Evolutionary conservation across 2,113 vertebrate genomes (phyloP), one percentile per base, ranked within the genome.

Genomic region (Myrmecophaga tridactyla): DNA sequence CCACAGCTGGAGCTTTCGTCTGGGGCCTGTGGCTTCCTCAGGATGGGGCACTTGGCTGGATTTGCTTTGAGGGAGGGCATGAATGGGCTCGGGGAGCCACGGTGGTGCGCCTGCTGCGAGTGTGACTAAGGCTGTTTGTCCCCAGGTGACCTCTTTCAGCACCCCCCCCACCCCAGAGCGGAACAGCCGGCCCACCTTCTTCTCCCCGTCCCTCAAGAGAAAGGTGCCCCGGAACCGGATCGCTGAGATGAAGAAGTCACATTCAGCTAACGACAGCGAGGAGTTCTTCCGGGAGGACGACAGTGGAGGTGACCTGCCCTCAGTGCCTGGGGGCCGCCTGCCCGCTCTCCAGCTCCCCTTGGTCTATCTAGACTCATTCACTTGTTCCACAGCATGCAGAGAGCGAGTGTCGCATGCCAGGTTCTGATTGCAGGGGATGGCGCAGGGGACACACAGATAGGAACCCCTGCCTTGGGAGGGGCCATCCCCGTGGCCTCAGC

Each of bases 171-270:
- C 99, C 2, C 99, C 99, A 0, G 99, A 99, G 96, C 98, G 99
- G 86, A 99, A 98, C 98, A 98, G 98, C 98, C 99, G 99, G 13
- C 99, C 99, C 0, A 98, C 99, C 48, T 99, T 99, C 98, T 99
- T 99, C 97, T 99, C 99, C 1, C 99, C 99, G 0, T 99, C 99
- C 29, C 99, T 99, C 63, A 99, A 99, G 70, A 98, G 99, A 29
- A 99, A 99, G 98, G 98, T 99, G 70, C 99, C 99, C 3, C 98
- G 99, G 46, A 99, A 98, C 98, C 98, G 99, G 34, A 99, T 98
- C 2, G 98, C 99, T 0, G 99, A 99, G 98, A 99, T 99, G 99
- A 99, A 99, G 98, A 99, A 99, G 96, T 99, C 99, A 0, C 99
- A 99, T 96, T 99, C 99, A 0, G 99, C 99, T 94, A 99, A 99